Base-by-base conservation (phyloP, 2,797 vertebrate genomes). In the Trematomus bernacchii region DNA sequence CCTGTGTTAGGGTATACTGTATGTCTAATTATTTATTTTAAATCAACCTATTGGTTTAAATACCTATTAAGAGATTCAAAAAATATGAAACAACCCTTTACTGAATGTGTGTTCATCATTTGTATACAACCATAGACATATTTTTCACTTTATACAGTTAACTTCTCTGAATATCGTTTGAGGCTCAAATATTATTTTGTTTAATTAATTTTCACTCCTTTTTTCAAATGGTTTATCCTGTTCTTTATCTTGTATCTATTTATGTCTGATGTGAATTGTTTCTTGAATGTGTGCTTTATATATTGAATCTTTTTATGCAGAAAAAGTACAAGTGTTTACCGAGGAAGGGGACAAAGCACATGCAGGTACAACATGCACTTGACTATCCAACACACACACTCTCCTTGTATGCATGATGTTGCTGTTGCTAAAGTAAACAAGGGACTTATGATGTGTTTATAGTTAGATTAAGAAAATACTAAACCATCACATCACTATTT, bases 351-450 rank as follows among this genome's bases (percentile, higher is more conserved):
- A 89, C 57, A 71, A 77, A 18, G 76, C 68, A 80, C 79, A 77
- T 72, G 83, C 89, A 94, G 94, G 95, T 95, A 93, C 27, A 72
- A 64, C 40, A 64, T 58, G 30, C 40, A 78, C 67, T 21, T 40
- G n/a, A 33, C 23, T 40, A 14, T 16, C 23, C 9, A 7, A n/a
- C n/a, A 47, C 55, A 47, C 55, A 54, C 14, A 21, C 21, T 71
- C 3, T 75, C 11, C 2, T 11, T 65, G 48, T 66, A 27, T 16
- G 9, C 37, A 40, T 62, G n/a, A 58, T 53, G n/a, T 63, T 50
- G 70, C 30, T 50, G 10, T 53, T 23, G 15, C 47, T 21, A 67
- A 21, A 70, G n/a, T 62, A 50, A 66, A 57, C n/a, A 55, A 65
- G 4, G 33, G 16, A 40, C 37, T 61, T 58, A 11, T 70, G 8